Conservation (phyloP, 2,888 invertebrate genomes). For the Chydorus sphaericus region DNA sequence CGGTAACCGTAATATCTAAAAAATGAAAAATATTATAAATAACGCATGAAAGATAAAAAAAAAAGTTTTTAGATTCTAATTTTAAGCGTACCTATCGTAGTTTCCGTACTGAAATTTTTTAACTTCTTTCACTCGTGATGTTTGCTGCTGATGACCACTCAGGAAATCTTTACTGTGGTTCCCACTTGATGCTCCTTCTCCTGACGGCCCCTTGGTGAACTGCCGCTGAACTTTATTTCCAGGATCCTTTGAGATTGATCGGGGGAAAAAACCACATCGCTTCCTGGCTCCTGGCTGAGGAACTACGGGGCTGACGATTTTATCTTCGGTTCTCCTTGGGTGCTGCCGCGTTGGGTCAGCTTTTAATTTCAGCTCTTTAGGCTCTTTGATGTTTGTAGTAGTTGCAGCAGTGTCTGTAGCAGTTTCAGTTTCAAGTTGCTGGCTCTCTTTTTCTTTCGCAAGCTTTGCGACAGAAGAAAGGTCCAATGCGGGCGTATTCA, state of each 20-base stretch:
- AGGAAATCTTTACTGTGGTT: background rate
- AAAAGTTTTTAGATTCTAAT: constrained; percentile 24
- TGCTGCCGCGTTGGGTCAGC: constrained; percentile 8
- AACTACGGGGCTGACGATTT: constrained; percentile 81
- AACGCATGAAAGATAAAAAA: background rate
- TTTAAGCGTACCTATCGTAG: constrained; percentile 49
- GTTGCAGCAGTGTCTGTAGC: background rate
- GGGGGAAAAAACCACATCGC: constrained; percentile 18
- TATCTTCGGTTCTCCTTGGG: constrained; percentile 44
- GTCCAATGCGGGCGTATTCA: background rate
- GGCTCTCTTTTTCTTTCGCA: constrained; percentile 8
- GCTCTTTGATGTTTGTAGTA: background rate
- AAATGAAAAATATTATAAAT: background rate
- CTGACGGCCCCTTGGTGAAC: constrained; percentile 14
- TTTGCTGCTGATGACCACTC: background rate
- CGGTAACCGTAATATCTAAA: constrained; percentile 80
- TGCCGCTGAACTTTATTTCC: constrained; percentile 8
- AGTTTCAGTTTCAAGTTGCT: background rate
- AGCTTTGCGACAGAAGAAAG: constrained; percentile 13
- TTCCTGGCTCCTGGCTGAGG: constrained; percentile 55
- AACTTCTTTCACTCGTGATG: constrained; percentile 38
- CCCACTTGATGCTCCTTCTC: too few relatives aligned
- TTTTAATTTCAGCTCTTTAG: constrained; percentile 7
- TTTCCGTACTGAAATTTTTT: constrained; percentile 85
- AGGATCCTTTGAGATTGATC: constrained; percentile 15